Evolutionary conservation across 2,888 invertebrate genomes (phyloP).

Genomic region (Phania funesta): DNA sequence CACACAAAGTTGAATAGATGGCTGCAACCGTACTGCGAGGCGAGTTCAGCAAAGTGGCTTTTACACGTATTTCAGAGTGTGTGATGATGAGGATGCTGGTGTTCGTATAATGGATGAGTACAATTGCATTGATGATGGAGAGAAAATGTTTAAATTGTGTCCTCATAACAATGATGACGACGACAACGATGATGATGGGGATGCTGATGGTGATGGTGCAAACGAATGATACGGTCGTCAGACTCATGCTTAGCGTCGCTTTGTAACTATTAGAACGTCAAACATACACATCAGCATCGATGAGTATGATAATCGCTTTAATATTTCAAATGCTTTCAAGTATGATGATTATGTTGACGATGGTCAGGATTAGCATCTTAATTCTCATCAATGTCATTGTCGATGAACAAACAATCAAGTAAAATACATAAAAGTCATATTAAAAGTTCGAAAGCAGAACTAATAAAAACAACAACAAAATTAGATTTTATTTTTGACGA

Average conservation of each 20-base stretch:
- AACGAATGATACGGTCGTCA: slow-evolving; percentile 26
- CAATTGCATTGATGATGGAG: slow-evolving; percentile 32
- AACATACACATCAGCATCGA: neutral
- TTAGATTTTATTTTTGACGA: neutral
- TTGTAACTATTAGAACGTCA: neutral
- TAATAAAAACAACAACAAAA: slow-evolving; percentile 11
- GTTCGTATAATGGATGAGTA: slow-evolving; percentile 35
- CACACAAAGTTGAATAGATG: neutral
- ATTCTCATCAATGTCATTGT: slow-evolving; percentile 52
- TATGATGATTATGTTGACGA: slow-evolving; percentile 33
- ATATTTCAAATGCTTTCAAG: slow-evolving; percentile 18
- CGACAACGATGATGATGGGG: slow-evolving; percentile 7
- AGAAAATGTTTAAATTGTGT: slow-evolving; percentile 22
- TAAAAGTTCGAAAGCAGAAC: neutral
- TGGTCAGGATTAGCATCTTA: slow-evolving; percentile 49
- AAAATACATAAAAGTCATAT: slow-evolving; percentile 27
- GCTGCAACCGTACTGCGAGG: neutral
- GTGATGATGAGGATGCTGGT: neutral
- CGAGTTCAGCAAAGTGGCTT: neutral
- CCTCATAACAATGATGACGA: too few relatives aligned
- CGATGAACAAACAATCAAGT: slow-evolving; percentile 49
- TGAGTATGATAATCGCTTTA: slow-evolving; percentile 4
- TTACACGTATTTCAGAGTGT: neutral
- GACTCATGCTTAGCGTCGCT: slow-evolving; percentile 9
- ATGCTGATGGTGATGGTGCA: slow-evolving; percentile 32